Evolutionary conservation across 1,140 invertebrate genomes (phyloP).

Genomic region (Hyles euphorbiae): DNA sequence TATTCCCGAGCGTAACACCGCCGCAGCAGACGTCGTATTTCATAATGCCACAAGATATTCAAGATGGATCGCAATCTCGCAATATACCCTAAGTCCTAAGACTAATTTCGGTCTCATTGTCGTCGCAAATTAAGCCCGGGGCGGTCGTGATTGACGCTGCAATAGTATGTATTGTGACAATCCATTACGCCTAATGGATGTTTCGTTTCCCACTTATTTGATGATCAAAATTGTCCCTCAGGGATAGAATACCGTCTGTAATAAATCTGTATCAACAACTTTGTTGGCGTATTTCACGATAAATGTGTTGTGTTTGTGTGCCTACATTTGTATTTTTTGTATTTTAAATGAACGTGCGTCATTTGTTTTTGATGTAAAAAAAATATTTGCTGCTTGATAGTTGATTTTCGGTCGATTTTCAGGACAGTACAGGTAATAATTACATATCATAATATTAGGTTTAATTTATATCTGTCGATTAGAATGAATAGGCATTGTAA

Average conservation of each 20-base stretch:
- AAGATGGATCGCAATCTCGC: slow-evolving; percentile 1
- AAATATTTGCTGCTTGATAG: no score
- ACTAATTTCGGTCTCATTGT: slow-evolving; percentile 24
- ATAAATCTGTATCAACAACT: slow-evolving; percentile 11
- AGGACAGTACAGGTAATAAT: no score
- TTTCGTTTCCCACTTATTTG: slow-evolving; percentile 22
- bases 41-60: slow-evolving; percentile 3
- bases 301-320: no score
- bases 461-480: no score
- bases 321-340: no score
- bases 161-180: slow-evolving; percentile 23
- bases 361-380: no score
- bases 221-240: slow-evolving; percentile 20
- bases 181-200: slow-evolving; percentile 26
- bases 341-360: no score
- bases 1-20: no score
- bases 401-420: no score
- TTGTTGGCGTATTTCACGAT: no score
- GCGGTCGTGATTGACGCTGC: slow-evolving; percentile 19
- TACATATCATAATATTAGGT: no score
- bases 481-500: no score
- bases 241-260: slow-evolving; percentile 7
- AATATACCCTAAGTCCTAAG: slow-evolving; percentile 14
- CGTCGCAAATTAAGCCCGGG: slow-evolving; percentile 19
- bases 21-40: background rate